These are phyloP conservation scores for Gobionotothen gibberifrons DNA, from an alignment of 2,797 vertebrate species.

Conservation along the genomic window DNA sequence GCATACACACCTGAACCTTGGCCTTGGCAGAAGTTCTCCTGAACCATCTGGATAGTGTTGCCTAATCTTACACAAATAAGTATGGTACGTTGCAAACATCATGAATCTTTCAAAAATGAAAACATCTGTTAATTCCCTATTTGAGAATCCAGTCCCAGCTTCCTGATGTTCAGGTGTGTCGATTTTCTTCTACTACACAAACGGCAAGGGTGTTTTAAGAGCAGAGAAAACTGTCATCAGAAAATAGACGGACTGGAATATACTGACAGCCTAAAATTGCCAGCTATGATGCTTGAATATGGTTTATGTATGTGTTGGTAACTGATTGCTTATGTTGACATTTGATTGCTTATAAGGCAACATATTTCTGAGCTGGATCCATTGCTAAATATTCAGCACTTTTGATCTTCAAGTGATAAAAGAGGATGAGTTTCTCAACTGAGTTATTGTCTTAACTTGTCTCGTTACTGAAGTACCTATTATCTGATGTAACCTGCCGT, in stretches of 20 bases:
- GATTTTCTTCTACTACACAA: background rate
- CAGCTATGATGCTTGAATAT: constrained; percentile 16
- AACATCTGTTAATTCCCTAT: background rate
- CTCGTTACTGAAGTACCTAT: constrained; percentile 4
- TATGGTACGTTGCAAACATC: background rate
- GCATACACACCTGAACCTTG: background rate
- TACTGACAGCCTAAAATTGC: constrained; percentile 21
- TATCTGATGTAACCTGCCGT: constrained; percentile 48
- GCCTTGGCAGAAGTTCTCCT: background rate
- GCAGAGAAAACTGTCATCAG: constrained; percentile 30
- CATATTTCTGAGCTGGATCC: constrained; percentile 7
- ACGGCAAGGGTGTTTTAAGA: constrained; percentile 18
- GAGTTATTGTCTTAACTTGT: constrained; percentile 30
- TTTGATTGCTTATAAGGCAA: background rate
- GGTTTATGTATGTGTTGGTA: constrained; percentile 1
- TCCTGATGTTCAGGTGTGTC: background rate
- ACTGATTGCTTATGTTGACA: constrained; percentile 19
- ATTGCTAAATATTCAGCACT: constrained; percentile 18
- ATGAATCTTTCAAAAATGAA: no score
- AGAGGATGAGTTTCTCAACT: constrained; percentile 18
- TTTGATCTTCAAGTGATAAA: constrained; percentile 37
- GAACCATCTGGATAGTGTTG: background rate
- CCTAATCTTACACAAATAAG: background rate
- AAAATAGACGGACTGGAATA: constrained; percentile 41
- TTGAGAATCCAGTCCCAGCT: background rate